phyloP scores from a whole-genome alignment of 1,140 invertebrate genomes.

The Frieseomelitta varia region DNA sequence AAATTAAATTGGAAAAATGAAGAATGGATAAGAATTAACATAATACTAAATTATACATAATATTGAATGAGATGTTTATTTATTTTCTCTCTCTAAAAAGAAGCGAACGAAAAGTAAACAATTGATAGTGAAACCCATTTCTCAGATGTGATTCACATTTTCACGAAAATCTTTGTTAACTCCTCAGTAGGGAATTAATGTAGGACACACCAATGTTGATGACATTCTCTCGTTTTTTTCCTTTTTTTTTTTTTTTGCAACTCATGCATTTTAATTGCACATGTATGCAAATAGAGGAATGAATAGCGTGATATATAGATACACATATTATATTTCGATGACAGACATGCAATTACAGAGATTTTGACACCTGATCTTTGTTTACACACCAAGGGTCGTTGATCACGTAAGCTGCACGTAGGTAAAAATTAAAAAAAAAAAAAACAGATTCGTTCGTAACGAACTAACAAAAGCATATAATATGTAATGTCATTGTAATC shows the following conservation, averaged over 20 bases:
- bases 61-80: background rate
- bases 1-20: too few relatives aligned
- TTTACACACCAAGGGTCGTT: slow-evolving; percentile 21
- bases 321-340: background rate
- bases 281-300: slow-evolving; percentile 14
- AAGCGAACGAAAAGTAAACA: background rate
- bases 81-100: background rate
- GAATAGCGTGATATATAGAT: background rate
- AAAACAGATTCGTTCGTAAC: background rate
- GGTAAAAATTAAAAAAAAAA: background rate
- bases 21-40: too few relatives aligned
- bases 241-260: background rate
- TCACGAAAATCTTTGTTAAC: slow-evolving; percentile 24
- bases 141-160: background rate
- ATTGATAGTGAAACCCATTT: background rate
- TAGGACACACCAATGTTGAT: slow-evolving; percentile 31
- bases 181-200: slow-evolving; percentile 16
- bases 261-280: slow-evolving; percentile 11
- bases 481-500: background rate
- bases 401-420: slow-evolving; percentile 2
- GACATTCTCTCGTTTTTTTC: slow-evolving; percentile 10
- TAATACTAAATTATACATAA: too few relatives aligned
- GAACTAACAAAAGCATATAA: background rate
- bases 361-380: slow-evolving; percentile 27
- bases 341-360: slow-evolving; percentile 14